A percentile compares a stretch with the other conserved stretches of the same genome.
These are phyloP conservation scores for Drosophila vallismaia DNA, from an alignment of 2,888 invertebrate species.

Conservation along the genomic window DNA sequence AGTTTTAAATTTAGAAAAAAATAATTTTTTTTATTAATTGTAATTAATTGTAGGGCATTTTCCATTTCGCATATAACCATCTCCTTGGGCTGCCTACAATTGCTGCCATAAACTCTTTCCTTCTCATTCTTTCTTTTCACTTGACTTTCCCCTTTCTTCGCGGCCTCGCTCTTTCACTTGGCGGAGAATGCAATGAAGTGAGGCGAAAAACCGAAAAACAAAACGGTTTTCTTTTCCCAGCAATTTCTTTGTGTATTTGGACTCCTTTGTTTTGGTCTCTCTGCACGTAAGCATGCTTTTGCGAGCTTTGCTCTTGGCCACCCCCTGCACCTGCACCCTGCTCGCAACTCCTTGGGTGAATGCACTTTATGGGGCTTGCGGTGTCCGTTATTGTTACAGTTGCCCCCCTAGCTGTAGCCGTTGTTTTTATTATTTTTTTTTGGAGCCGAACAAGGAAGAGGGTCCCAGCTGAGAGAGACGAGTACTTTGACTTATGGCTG, in stretches of 20 bases:
- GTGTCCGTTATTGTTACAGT: constrained; percentile 49
- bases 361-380: constrained; percentile 63
- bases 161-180: constrained; percentile 21
- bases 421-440: constrained; percentile 41
- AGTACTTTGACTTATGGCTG: constrained; percentile 63
- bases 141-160: constrained; percentile 7
- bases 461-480: constrained; percentile 21
- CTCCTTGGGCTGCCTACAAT: constrained; percentile 24
- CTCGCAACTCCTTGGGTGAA: constrained; percentile 56
- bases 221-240: constrained; percentile 58
- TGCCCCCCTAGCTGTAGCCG: constrained; percentile 11
- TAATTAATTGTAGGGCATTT: constrained; percentile 13
- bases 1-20: background rate
- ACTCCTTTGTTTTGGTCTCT: constrained; percentile 61
- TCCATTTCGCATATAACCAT: background rate
- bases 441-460: constrained; percentile 2
- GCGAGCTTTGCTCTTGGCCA: constrained; percentile 23
- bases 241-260: constrained; percentile 18
- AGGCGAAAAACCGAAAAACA: constrained; percentile 51
- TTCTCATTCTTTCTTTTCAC: background rate
- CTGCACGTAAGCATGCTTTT: constrained; percentile 60
- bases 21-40: background rate
- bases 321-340: constrained; percentile 7
- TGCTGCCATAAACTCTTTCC: constrained; percentile 22
- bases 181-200: constrained; percentile 69